A percentile compares a stretch with the other conserved stretches of the same genome.
Evolutionary conservation across 2,113 vertebrate genomes (phyloP).

Genomic region (Brienomyrus longianalis): DNA sequence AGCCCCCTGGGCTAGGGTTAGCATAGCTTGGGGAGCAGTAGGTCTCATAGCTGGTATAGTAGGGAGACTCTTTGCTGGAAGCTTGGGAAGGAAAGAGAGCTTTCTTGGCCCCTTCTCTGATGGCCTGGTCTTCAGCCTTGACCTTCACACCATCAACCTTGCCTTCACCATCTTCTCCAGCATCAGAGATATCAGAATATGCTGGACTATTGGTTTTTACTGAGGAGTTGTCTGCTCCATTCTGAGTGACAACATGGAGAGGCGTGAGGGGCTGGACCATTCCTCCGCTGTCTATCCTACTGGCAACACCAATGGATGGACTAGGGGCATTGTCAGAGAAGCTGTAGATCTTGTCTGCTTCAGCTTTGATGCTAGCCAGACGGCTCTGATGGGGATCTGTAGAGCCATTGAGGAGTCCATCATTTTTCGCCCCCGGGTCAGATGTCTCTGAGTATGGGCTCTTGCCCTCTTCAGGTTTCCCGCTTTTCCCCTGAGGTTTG

Average conservation of each 20-base stretch:
- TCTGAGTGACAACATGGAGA: constrained; percentile 81
- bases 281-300: constrained; percentile 76
- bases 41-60: constrained; percentile 81
- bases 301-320: constrained; percentile 83
- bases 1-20: constrained; percentile 77
- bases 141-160: constrained; percentile 77
- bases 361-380: constrained; percentile 92
- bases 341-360: constrained; percentile 97
- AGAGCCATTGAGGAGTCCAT: constrained; percentile 85
- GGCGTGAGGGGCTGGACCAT: constrained; percentile 82
- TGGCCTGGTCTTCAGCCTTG: constrained; percentile 76
- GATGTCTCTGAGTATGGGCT: constrained; percentile 78
- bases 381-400: constrained; percentile 92
- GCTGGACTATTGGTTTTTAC: constrained; percentile 95
- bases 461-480: constrained; percentile 82
- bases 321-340: constrained; percentile 95
- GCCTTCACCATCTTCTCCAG: constrained; percentile 90
- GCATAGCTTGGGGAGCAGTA: constrained; percentile 92
- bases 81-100: constrained; percentile 80
- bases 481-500: constrained; percentile 75
- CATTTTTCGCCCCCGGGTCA: constrained; percentile 72
- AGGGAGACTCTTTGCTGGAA: constrained; percentile 83
- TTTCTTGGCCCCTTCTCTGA: constrained; percentile 90
- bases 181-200: constrained; percentile 95
- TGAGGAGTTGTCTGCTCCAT: constrained; percentile 85